Percentiles rank a stretch among this genome's conserved stretches.
phyloP scores from a whole-genome alignment of 1,140 invertebrate genomes.

The Psilanteris sp. region DNA sequence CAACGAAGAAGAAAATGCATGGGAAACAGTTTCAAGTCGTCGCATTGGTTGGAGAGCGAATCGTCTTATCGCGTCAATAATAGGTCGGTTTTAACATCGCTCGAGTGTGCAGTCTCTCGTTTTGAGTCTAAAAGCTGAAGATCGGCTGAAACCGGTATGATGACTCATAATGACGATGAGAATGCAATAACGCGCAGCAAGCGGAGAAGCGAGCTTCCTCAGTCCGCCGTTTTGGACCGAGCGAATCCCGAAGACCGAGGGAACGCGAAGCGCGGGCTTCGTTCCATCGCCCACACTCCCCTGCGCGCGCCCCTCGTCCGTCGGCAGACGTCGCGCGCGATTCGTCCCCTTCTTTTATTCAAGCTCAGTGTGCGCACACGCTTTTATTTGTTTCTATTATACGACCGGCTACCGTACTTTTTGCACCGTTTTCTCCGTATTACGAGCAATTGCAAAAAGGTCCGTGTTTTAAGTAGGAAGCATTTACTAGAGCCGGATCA shows the following conservation, averaged over 20 bases:
- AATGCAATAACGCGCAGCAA: constrained; percentile 6
- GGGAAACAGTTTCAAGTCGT: too few species aligned
- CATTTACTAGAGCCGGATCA: constrained; percentile 1
- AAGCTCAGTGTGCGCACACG: constrained; percentile 2
- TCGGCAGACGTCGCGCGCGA: not conserved
- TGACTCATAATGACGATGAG: constrained; percentile 20
- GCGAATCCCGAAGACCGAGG: not conserved
- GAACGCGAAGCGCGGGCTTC: not conserved
- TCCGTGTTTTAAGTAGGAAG: constrained; percentile 8
- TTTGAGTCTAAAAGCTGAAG: constrained; percentile 16
- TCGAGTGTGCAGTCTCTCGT: constrained; percentile 5
- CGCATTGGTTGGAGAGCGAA: too few species aligned
- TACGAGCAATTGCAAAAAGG: too few species aligned
- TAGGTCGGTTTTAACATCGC: constrained; percentile 6
- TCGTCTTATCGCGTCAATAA: constrained; percentile 11
- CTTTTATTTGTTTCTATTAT: constrained; percentile 13
- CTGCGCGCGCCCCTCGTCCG: not conserved
- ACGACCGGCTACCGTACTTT: too few species aligned
- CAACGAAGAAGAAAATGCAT: too few species aligned
- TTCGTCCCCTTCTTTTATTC: constrained; percentile 9
- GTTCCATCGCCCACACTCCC: not conserved
- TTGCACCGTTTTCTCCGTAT: too few species aligned
- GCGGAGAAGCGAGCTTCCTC: constrained; percentile 7
- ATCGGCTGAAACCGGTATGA: constrained; percentile 20
- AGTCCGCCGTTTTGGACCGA: constrained; percentile 9